These are phyloP conservation scores for Xenopus laevis DNA, from an alignment of 2,113 vertebrate species.

Conservation along the genomic window DNA sequence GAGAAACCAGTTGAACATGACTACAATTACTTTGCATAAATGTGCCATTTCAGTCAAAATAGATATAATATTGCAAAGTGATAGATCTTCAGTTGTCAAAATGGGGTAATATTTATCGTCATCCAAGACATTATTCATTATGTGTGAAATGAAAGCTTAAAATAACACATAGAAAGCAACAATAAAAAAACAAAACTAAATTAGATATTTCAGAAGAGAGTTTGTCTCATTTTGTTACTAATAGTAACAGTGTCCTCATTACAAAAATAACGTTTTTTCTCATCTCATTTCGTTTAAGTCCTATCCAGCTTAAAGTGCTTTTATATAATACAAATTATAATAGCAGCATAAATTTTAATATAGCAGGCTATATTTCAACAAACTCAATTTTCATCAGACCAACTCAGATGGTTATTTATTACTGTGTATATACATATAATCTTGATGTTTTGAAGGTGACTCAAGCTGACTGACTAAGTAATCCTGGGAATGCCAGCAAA, in stretches of 20 bases:
- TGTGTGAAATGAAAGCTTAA: neutral
- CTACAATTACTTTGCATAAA: neutral
- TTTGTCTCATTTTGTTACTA: conserved; percentile 9
- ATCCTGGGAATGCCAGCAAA: conserved; percentile 58
- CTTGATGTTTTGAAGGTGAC: conserved; percentile 73
- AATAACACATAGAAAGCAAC: neutral
- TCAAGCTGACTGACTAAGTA: conserved; percentile 54
- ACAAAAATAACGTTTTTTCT: conserved; percentile 41
- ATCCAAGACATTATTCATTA: neutral
- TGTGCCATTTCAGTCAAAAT: no score
- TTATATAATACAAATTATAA: conserved; percentile 61
- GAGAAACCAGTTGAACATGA: no score
- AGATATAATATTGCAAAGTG: no score
- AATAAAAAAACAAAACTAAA: conserved; percentile 7
- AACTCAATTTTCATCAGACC: conserved; percentile 70
- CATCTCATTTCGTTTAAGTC: conserved; percentile 53
- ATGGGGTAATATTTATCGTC: neutral
- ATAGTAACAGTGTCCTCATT: neutral
- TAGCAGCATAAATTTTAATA: conserved; percentile 77
- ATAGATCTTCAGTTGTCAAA: no score
- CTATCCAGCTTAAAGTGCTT: conserved; percentile 52
- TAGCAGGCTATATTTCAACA: conserved; percentile 78
- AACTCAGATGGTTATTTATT: conserved; percentile 79
- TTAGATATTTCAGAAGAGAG: conserved; percentile 5
- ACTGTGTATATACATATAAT: conserved; percentile 67